phyloP scores from a whole-genome alignment of 1,140 invertebrate species.

The Leucophenga varia region DNA sequence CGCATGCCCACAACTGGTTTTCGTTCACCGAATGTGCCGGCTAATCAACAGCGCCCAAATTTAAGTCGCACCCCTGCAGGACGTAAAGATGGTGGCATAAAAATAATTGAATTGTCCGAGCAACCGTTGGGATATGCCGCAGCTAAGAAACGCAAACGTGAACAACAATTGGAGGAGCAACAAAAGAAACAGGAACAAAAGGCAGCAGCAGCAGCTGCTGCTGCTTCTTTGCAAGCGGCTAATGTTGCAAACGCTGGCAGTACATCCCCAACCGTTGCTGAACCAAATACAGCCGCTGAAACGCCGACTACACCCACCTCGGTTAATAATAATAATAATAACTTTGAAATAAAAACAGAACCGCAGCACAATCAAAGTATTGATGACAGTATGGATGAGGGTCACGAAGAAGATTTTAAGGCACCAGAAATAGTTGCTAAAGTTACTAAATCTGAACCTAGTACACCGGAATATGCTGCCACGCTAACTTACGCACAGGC shows the following conservation, averaged over 20 bases:
- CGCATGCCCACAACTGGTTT: constrained; percentile 67
- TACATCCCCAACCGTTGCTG: constrained; percentile 30
- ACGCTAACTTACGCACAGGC: constrained; percentile 39
- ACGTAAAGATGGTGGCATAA: constrained; percentile 87
- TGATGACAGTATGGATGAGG: constrained; percentile 33
- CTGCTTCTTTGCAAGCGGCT: constrained; percentile 39
- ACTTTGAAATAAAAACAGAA: constrained; percentile 48
- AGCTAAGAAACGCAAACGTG: constrained; percentile 62
- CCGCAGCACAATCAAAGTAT: constrained; percentile 38
- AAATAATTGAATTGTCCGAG: constrained; percentile 90
- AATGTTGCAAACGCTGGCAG: constrained; percentile 27
- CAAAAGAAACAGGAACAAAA: constrained; percentile 69
- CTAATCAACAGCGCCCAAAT: constrained; percentile 57
- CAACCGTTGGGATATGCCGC: constrained; percentile 76
- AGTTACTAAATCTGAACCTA: constrained; percentile 51
- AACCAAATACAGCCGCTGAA: constrained; percentile 13
- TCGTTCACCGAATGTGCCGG: constrained; percentile 59
- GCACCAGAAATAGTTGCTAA: constrained; percentile 37
- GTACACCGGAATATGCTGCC: constrained; percentile 52
- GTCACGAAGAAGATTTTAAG: constrained; percentile 28
- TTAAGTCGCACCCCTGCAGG: constrained; percentile 60
- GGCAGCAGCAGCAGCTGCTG: constrained; percentile 59
- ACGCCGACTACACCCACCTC: constrained; percentile 40
- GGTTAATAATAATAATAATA: constrained; percentile 33
- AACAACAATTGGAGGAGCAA: constrained; percentile 76